Conservation (phyloP, 2,888 invertebrate species). For the Eupithecia tripunctaria region DNA sequence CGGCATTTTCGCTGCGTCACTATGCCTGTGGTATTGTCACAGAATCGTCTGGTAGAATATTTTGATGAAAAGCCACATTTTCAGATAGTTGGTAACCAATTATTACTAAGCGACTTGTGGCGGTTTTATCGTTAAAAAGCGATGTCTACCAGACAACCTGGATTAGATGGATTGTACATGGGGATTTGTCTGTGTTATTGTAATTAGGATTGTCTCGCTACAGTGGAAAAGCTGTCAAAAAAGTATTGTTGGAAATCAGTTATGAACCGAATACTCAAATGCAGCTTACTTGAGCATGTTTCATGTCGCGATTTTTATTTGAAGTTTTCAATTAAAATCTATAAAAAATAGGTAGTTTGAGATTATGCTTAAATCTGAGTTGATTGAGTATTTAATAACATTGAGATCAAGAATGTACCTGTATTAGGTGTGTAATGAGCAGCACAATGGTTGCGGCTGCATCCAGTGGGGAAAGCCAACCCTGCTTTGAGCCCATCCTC, state of each 20-base stretch:
- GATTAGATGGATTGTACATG: neutral
- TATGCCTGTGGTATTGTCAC: too few species aligned
- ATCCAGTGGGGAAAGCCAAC: conserved; percentile 98
- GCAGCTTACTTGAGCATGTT: too few species aligned
- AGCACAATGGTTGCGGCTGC: conserved; percentile 99
- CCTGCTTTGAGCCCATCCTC: conserved; percentile 98
- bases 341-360: too few species aligned
- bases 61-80: too few species aligned
- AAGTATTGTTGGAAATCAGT: neutral
- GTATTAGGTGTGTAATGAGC: conserved; percentile 99
- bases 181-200: too few species aligned
- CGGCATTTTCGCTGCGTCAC: too few species aligned
- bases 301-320: too few species aligned
- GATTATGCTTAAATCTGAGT: too few species aligned
- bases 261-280: neutral
- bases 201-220: neutral
- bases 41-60: too few species aligned
- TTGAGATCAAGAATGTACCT: conserved; percentile 69
- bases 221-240: neutral
- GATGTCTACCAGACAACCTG: neutral
- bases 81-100: too few species aligned
- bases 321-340: too few species aligned
- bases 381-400: too few species aligned
- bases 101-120: neutral
- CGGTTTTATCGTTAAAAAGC: neutral